phyloP scores from a whole-genome alignment of 2,888 invertebrate species.

The Diadromus collaris region DNA sequence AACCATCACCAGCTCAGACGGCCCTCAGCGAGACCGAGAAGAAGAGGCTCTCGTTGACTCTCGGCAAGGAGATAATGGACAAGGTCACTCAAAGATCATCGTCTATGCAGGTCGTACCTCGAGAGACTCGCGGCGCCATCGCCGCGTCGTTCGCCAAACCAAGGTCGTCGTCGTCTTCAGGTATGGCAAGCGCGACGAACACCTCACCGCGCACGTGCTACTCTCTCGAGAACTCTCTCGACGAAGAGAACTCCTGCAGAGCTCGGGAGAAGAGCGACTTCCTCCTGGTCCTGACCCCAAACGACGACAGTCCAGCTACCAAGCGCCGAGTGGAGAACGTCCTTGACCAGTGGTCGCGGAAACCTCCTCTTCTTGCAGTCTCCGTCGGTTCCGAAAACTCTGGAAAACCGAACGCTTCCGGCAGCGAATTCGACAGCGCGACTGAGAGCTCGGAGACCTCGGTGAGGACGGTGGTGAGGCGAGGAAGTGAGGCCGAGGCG shows the following conservation, averaged over 20 bases:
- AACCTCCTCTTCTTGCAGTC: constrained; percentile 73
- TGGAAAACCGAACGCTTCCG: constrained; percentile 76
- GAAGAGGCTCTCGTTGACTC: constrained; percentile 86
- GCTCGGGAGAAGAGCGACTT: constrained; percentile 78
- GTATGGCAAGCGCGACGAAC: constrained; percentile 51
- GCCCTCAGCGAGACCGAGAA: constrained; percentile 86
- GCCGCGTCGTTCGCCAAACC: constrained; percentile 67
- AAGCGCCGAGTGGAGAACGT: constrained; percentile 77
- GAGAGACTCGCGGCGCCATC: constrained; percentile 79
- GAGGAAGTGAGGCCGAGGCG: constrained; percentile 82
- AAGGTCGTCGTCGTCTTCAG: constrained; percentile 44
- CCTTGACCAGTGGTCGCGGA: constrained; percentile 80
- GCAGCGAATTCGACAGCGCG: constrained; percentile 87
- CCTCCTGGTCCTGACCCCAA: constrained; percentile 80
- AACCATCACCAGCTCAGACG: constrained; percentile 49
- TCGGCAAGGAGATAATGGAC: constrained; percentile 88
- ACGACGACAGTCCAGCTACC: constrained; percentile 70
- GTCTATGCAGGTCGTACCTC: constrained; percentile 72
- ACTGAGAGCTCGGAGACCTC: constrained; percentile 86
- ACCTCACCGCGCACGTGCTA: constrained; percentile 81
- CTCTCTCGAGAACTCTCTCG: constrained; percentile 80
- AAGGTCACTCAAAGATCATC: constrained; percentile 81
- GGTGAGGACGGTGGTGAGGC: constrained; percentile 85
- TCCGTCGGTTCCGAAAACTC: constrained; percentile 64
- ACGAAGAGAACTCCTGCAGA: constrained; percentile 67